Evolutionary conservation across 2,113 vertebrate species (phyloP).

Genomic region (Nycticryphes semicollaris): DNA sequence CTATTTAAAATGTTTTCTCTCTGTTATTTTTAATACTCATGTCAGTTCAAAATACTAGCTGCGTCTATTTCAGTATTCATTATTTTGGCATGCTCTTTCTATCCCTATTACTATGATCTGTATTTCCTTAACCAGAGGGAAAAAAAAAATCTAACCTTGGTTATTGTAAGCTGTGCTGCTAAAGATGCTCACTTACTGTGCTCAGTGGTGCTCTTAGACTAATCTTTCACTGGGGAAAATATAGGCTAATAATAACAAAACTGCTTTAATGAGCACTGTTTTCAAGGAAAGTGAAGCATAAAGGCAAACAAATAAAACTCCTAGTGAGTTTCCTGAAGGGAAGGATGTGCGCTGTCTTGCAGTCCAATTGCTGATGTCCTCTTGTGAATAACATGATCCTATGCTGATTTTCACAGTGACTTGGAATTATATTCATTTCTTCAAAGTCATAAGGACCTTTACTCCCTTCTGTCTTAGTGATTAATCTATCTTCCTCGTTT

Average conservation of each 20-base stretch:
- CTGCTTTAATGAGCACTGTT: background rate
- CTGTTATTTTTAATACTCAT: background rate
- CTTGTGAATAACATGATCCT: background rate
- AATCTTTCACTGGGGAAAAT: background rate
- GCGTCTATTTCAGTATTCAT: background rate
- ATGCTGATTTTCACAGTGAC: background rate
- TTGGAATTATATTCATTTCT: background rate
- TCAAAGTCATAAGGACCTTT: background rate
- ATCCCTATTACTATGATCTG: background rate
- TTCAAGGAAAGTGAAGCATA: background rate
- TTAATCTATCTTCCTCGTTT: background rate
- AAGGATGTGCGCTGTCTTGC: fast-evolving
- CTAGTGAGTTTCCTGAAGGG: background rate
- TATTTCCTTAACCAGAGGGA: background rate
- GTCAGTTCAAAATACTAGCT: background rate
- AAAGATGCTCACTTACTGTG: background rate
- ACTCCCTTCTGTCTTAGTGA: background rate
- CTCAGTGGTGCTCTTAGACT: background rate
- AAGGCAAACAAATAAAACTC: background rate
- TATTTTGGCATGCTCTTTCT: conserved; percentile 8
- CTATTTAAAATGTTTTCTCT: conserved; percentile 56
- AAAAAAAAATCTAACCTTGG: background rate
- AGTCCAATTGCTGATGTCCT: background rate
- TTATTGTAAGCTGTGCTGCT: background rate
- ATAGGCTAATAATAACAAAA: background rate